Evolutionary conservation across 2,113 vertebrate genomes (phyloP).

Genomic region (Calcarius ornatus): DNA sequence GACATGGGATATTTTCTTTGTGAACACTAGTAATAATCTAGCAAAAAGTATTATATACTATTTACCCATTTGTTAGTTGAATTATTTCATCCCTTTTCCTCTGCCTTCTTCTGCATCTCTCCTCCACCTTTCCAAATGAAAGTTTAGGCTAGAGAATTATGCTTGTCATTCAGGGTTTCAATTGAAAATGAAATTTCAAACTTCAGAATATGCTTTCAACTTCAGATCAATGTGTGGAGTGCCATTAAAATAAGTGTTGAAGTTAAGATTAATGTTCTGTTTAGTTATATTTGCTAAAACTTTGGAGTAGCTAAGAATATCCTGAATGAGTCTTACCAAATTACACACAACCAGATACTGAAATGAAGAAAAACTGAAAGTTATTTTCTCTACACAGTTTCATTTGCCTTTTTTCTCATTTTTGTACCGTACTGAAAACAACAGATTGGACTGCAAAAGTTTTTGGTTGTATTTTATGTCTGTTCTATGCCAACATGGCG

Average conservation of each 20-base stretch:
- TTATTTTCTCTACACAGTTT: neutral
- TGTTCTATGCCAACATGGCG: neutral
- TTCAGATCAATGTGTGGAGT: neutral
- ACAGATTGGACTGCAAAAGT: neutral
- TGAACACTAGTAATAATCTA: neutral
- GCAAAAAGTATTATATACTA: neutral
- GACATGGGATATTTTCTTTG: neutral
- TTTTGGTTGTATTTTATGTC: neutral
- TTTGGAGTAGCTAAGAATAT: neutral
- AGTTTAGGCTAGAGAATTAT: neutral
- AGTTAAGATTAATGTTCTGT: neutral
- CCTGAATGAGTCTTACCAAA: neutral
- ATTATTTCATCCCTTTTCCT: neutral
- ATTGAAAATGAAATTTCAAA: neutral
- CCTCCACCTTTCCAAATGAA: neutral
- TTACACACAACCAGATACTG: neutral
- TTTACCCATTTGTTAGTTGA: neutral
- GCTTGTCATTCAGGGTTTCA: neutral
- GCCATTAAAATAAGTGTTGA: neutral
- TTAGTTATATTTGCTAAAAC: neutral
- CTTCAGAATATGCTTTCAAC: neutral
- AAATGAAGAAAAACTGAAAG: neutral
- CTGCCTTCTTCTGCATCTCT: neutral
- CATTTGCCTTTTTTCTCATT: neutral
- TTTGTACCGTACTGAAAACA: neutral